Evolutionary conservation across 2,113 vertebrate genomes (phyloP), one percentile per base, ranked within the genome.

Genomic region (Thunnus maccoyii): DNA sequence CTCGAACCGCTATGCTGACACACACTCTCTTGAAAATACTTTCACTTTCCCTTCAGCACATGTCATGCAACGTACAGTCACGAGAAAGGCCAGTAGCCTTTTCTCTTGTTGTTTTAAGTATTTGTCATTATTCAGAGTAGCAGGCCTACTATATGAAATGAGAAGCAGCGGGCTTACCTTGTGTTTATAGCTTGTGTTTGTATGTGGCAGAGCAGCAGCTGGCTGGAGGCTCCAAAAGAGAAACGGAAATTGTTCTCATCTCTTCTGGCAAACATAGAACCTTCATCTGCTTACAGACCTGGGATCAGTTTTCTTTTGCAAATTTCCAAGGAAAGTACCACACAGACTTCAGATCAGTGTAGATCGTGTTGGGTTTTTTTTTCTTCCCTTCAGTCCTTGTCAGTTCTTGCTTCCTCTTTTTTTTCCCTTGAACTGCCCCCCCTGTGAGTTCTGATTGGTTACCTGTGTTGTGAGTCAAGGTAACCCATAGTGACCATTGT

Each of bases 401-500:
- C 88, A 87, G 80, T 80, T 85, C 72, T 78, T 83, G 63, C 88
- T 91, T 90, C 92, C 88, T 85, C 88, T 81, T 76, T 86, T 84
- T 75, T 77, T 72, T 57, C 64, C 58, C 62, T 44, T 60, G 72
- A 86, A 82, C 87, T 79, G 57, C 65, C 73, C 83, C 84, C 83
- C 68, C 9, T 4, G 65, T 67, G 71, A 48, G 25, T 6, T 80
- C 67, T 89, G 86, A 94, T 94, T 94, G 93, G 93, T 79, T 90
- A 93, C 92, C 93, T 91, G 92, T 93, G 86, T 90, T 92, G 86
- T 93, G 91, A 92, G 84, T 91, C 76, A 87, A 91, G 88, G 93
- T 94, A 91, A 90, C 90, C 92, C 90, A 56, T 93, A 82, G 93
- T 88, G 86, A 94, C 91, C 86, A 93, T 92, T 93, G 91, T 92